phyloP scores from a whole-genome alignment of 2,888 invertebrate species.

The Lithophane ornitopus region DNA sequence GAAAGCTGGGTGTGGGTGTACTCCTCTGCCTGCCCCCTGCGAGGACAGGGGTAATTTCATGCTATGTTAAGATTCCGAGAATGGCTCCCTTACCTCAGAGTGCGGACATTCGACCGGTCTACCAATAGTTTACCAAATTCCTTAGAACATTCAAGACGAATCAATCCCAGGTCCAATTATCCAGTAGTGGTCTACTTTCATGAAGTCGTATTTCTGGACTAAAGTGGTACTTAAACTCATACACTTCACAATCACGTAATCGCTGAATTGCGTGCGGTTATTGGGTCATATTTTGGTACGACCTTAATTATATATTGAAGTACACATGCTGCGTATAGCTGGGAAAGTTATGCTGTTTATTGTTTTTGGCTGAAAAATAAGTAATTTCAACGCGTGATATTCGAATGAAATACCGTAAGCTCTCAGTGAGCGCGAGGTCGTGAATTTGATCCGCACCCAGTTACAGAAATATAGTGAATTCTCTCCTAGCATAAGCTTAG shows the following conservation, averaged over 20 bases:
- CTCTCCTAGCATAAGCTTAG: neutral
- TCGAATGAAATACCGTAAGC: conserved; percentile 12
- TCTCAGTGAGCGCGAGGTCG: conserved; percentile 11
- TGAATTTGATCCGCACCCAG: conserved; percentile 17
- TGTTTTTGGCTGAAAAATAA: conserved; percentile 12
- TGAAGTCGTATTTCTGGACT: conserved; percentile 40
- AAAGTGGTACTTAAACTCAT: conserved; percentile 56
- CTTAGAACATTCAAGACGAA: neutral
- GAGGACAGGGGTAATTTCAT: too few relatives aligned
- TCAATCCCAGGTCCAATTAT: neutral
- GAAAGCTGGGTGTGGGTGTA: neutral
- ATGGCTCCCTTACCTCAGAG: neutral
- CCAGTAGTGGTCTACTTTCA: conserved; percentile 12
- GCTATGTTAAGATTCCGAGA: neutral
- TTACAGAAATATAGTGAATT: neutral
- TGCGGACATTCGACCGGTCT: neutral
- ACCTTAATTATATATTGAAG: conserved; percentile 70
- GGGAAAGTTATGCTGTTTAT: conserved; percentile 23
- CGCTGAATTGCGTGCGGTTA: conserved; percentile 72
- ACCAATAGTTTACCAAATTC: neutral
- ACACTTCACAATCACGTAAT: conserved; percentile 68
- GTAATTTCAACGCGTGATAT: conserved; percentile 14
- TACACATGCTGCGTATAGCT: conserved; percentile 30
- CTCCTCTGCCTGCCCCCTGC: neutral
- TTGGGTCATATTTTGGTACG: conserved; percentile 68